Conservation (phyloP, 2,888 invertebrate species). For the Drosophila kokeensis region DNA sequence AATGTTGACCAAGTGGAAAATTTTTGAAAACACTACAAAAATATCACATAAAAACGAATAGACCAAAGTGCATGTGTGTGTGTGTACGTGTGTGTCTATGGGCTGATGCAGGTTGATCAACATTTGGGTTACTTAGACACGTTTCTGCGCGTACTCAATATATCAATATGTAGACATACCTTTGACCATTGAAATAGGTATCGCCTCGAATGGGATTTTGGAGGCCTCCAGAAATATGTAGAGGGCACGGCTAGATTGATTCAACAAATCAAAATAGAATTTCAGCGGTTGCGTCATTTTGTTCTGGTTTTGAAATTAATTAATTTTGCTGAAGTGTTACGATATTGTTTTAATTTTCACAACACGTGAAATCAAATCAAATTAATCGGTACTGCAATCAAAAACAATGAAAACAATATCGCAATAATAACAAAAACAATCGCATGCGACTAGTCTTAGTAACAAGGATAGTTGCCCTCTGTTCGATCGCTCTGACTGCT, state of each 20-base stretch:
- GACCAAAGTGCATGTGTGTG: conserved; percentile 39
- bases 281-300: conserved; percentile 86
- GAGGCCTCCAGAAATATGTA: conserved; percentile 89
- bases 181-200: conserved; percentile 88
- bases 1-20: conserved; percentile 69
- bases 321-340: background rate
- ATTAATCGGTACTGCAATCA: conserved; percentile 2
- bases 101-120: conserved; percentile 21
- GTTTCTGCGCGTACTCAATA: conserved; percentile 50
- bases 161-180: conserved; percentile 85
- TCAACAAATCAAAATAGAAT: conserved; percentile 90
- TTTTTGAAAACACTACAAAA: conserved; percentile 44
- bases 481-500: conserved; percentile 55
- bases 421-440: background rate
- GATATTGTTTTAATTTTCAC: background rate
- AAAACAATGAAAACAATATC: conserved; percentile 5
- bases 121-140: conserved; percentile 46
- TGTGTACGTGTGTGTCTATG: conserved; percentile 1
- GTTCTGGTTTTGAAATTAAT: conserved; percentile 6
- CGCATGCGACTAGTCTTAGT: conserved; percentile 19
- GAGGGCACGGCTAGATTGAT: conserved; percentile 91
- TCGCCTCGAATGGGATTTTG: conserved; percentile 89
- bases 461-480: conserved; percentile 21
- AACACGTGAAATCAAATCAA: conserved; percentile 3
- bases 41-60: conserved; percentile 33